Conservation (phyloP, 2,113 vertebrate genomes). For the Orientallactaga bullata region DNA sequence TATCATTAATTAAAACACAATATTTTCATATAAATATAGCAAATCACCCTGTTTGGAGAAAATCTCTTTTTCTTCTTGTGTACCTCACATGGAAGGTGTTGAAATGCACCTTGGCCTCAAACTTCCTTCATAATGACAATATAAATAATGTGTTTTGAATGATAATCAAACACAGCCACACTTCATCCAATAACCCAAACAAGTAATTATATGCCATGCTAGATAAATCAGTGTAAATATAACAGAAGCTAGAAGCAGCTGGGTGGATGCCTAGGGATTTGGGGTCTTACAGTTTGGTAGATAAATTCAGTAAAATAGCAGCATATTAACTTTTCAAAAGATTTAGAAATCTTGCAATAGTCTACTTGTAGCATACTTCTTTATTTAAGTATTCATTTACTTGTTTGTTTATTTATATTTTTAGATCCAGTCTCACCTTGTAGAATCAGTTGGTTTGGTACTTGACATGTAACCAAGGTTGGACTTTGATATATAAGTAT, state of each 20-base stretch:
- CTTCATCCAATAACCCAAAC: conserved; percentile 72
- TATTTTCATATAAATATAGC: neutral
- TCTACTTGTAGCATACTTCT: neutral
- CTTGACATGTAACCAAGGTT: neutral
- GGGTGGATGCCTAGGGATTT: conserved; percentile 64
- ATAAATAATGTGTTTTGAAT: conserved; percentile 76
- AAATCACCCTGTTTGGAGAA: conserved; percentile 8
- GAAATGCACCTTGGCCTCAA: conserved; percentile 52
- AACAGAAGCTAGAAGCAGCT: conserved; percentile 70
- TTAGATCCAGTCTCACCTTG: neutral
- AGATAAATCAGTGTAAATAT: conserved; percentile 76
- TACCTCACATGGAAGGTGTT: conserved; percentile 11
- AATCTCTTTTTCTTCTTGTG: neutral
- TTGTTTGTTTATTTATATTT: neutral
- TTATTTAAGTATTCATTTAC: neutral
- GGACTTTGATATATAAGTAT: neutral
- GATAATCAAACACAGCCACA: conserved; percentile 67
- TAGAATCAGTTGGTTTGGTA: too few species aligned
- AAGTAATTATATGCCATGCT: conserved; percentile 76
- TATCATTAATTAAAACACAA: conserved; percentile 46
- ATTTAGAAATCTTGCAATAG: neutral
- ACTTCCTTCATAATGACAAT: conserved; percentile 68
- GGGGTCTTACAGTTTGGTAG: conserved; percentile 38
- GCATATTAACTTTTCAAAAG: conserved; percentile 8
- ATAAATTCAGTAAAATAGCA: conserved; percentile 24